phyloP scores from a whole-genome alignment of 2,797 vertebrate genomes.

The Acanthurus lineatus region DNA sequence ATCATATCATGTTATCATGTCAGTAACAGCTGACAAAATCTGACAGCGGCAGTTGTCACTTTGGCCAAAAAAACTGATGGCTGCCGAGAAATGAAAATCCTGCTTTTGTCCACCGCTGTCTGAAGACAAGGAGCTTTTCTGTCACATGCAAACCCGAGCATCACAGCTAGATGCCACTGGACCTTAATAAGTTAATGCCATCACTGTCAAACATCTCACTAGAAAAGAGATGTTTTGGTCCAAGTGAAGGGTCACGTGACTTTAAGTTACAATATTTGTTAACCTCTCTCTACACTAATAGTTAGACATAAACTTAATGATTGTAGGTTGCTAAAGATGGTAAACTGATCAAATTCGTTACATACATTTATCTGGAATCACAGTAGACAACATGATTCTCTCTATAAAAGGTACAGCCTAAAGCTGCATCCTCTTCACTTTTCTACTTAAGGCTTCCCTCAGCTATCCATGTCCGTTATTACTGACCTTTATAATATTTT shows the following conservation, averaged over 20 bases:
- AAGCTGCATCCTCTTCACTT: slow-evolving; percentile 6
- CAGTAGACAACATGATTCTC: slow-evolving; percentile 7
- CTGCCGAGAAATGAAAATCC: background rate
- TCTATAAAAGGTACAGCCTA: slow-evolving; percentile 16
- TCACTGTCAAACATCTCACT: too few species aligned
- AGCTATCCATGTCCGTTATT: background rate
- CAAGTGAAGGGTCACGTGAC: too few species aligned
- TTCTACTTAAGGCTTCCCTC: background rate
- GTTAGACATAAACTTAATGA: too few species aligned
- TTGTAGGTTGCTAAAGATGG: too few species aligned
- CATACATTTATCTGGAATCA: background rate
- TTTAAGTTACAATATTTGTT: too few species aligned
- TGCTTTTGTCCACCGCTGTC: background rate
- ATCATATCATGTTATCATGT: background rate
- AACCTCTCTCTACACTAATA: too few species aligned
- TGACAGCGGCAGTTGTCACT: background rate
- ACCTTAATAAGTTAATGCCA: too few species aligned
- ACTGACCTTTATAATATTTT: slow-evolving; percentile 14
- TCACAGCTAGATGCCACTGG: too few species aligned
- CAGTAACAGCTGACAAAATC: background rate
- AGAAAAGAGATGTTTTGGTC: too few species aligned
- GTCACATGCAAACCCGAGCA: background rate
- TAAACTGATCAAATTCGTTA: too few species aligned
- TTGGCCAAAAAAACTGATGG: background rate
- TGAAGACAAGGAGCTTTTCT: background rate